phyloP scores from a whole-genome alignment of 2,113 vertebrate genomes.

The Polypterus bichir region DNA sequence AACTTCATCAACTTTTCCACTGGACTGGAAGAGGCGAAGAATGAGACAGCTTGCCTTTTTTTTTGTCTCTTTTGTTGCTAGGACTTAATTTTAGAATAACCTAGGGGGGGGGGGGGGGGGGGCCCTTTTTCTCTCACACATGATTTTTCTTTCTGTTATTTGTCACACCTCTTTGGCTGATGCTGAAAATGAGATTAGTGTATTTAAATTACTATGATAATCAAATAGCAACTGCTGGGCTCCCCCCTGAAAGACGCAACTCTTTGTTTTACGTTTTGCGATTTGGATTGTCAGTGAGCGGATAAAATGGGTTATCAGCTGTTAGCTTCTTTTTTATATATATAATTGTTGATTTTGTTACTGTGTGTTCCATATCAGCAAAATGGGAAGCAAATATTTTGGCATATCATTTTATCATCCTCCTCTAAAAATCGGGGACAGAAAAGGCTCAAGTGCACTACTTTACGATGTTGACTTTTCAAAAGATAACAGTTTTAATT shows the following conservation, averaged over 20 bases:
- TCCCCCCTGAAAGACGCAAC: slow-evolving; percentile 41
- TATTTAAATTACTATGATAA: slow-evolving; percentile 99
- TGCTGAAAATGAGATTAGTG: slow-evolving; percentile 99
- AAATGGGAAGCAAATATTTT: too few species aligned
- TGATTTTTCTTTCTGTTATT: slow-evolving; percentile 39
- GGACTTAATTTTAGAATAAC: slow-evolving; percentile 48
- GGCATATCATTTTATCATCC: too few species aligned
- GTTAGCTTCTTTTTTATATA: slow-evolving; percentile 29
- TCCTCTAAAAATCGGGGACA: too few species aligned
- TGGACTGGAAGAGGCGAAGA: slow-evolving; percentile 92
- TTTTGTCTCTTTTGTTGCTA: slow-evolving; percentile 45
- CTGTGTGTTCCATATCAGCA: too few species aligned
- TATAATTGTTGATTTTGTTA: too few species aligned
- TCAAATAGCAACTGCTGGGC: slow-evolving; percentile 60
- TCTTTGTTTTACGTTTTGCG: slow-evolving; percentile 60
- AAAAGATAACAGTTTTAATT: too few species aligned
- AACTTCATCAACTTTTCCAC: slow-evolving; percentile 99
- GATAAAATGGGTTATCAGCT: slow-evolving; percentile 56
- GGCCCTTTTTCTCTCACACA: slow-evolving; percentile 23
- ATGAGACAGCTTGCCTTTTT: slow-evolving; percentile 51
- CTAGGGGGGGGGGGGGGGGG: too few species aligned
- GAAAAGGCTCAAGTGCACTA: too few species aligned
- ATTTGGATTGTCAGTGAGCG: slow-evolving; percentile 40
- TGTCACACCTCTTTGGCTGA: slow-evolving; percentile 64
- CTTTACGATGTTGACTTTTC: too few species aligned